Conservation (phyloP, 1,140 invertebrate species). For the Globodera ellingtonae region DNA sequence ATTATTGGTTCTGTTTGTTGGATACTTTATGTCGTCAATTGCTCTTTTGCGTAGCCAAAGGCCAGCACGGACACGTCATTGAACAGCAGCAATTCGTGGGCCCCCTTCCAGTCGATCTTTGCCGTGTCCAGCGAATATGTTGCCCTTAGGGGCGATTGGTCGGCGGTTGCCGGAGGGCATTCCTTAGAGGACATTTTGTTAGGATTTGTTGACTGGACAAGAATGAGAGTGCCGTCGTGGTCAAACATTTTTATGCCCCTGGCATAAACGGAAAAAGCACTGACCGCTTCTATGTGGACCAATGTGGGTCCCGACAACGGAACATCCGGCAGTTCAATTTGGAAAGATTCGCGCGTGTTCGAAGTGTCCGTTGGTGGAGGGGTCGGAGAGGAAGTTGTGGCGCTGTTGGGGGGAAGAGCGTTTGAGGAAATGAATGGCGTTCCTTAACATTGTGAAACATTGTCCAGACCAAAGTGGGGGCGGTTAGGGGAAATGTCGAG, state of each 20-base stretch:
- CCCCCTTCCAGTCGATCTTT: conserved; percentile 20
- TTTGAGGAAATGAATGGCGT: background rate
- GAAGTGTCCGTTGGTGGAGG: background rate
- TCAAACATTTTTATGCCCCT: background rate
- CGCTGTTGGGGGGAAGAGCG: background rate
- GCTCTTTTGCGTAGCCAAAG: conserved; percentile 15
- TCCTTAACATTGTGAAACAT: background rate
- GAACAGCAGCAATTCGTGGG: conserved; percentile 23
- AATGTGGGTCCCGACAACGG: background rate
- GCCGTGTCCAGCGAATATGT: conserved; percentile 3
- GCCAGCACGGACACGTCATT: conserved; percentile 25
- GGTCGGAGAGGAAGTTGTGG: background rate
- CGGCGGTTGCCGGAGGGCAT: conserved; percentile 3
- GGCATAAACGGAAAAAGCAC: background rate
- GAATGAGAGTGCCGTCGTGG: background rate
- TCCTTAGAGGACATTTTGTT: conserved; percentile 6
- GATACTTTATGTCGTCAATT: background rate
- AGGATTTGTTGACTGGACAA: background rate
- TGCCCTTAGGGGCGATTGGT: background rate
- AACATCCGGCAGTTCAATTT: background rate
- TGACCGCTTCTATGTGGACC: background rate
- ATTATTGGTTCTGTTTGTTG: too few relatives aligned
- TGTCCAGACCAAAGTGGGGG: background rate
- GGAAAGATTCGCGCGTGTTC: background rate
- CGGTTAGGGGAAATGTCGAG: background rate